phyloP scores from a whole-genome alignment of 2,888 invertebrate species.

The Acheta domesticus region DNA sequence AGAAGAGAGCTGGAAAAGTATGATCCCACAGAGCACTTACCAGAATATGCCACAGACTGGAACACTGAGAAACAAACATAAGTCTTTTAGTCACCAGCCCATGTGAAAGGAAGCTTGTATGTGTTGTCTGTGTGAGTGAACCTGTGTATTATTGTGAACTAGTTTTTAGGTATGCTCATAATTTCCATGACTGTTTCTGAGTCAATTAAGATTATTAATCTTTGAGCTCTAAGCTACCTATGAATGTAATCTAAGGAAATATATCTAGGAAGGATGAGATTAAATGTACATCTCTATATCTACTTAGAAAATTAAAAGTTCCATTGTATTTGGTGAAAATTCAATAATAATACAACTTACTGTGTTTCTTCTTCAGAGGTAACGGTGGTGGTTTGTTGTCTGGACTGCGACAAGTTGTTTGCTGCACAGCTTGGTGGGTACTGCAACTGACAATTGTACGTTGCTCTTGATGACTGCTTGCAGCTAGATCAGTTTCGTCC shows the following conservation, averaged over 20 bases:
- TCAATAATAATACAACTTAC: slow-evolving; percentile 63
- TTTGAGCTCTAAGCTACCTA: background rate
- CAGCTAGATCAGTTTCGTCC: slow-evolving; percentile 19
- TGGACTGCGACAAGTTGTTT: slow-evolving; percentile 41
- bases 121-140: background rate
- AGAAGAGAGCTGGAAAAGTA: slow-evolving; percentile 22
- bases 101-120: background rate
- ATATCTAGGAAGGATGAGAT: slow-evolving; percentile 7
- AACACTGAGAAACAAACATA: slow-evolving; percentile 70
- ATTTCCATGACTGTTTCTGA: no score
- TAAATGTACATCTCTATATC: background rate
- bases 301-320: background rate
- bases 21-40: slow-evolving; percentile 64
- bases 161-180: no score
- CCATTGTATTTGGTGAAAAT: background rate
- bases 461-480: slow-evolving; percentile 12
- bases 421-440: slow-evolving; percentile 46
- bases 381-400: slow-evolving; percentile 78
- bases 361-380: slow-evolving; percentile 90
- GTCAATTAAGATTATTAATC: no score
- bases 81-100: slow-evolving; percentile 46
- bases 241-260: background rate
- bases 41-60: slow-evolving; percentile 94
- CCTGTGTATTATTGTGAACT: background rate
- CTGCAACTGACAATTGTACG: slow-evolving; percentile 39